A percentile compares a stretch with the other conserved stretches of the same genome.
phyloP scores from a whole-genome alignment of 2,888 invertebrate genomes.

The Acrobasis consociella region DNA sequence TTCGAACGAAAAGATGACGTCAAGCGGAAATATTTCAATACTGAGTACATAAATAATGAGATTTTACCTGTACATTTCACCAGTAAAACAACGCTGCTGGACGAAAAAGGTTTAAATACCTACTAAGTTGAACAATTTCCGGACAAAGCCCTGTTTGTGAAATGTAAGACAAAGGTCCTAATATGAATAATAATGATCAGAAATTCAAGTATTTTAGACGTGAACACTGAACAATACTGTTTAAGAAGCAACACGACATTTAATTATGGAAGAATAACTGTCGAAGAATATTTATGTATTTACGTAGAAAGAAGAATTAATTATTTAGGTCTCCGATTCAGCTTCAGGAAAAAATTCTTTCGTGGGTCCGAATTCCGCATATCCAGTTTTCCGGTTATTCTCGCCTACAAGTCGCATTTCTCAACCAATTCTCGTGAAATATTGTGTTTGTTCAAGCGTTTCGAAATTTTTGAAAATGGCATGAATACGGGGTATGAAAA shows the following conservation, averaged over 20 bases:
- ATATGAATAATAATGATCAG: constrained; percentile 15
- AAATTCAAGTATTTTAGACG: constrained; percentile 3
- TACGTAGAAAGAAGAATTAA: too few relatives aligned
- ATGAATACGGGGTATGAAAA: too few relatives aligned
- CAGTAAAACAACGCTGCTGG: background rate
- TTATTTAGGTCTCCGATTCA: too few relatives aligned
- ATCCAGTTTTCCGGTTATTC: too few relatives aligned
- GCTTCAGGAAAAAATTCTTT: too few relatives aligned
- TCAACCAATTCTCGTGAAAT: too few relatives aligned
- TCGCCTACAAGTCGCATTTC: too few relatives aligned
- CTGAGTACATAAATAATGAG: background rate
- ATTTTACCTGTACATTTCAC: background rate
- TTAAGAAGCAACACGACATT: background rate
- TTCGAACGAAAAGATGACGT: background rate
- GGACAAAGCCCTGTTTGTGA: constrained; percentile 12
- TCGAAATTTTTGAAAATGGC: too few relatives aligned
- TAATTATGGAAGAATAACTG: background rate
- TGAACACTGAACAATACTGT: background rate
- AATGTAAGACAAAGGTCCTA: constrained; percentile 17
- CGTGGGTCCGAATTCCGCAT: too few relatives aligned
- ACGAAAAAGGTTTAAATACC: background rate
- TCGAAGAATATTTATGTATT: background rate
- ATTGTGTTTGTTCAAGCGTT: too few relatives aligned
- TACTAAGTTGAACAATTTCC: background rate
- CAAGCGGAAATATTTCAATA: too few relatives aligned